Percentiles rank a stretch among this genome's conserved stretches.
phyloP scores from a whole-genome alignment of 2,113 vertebrate genomes.

The Pedetes capensis region DNA sequence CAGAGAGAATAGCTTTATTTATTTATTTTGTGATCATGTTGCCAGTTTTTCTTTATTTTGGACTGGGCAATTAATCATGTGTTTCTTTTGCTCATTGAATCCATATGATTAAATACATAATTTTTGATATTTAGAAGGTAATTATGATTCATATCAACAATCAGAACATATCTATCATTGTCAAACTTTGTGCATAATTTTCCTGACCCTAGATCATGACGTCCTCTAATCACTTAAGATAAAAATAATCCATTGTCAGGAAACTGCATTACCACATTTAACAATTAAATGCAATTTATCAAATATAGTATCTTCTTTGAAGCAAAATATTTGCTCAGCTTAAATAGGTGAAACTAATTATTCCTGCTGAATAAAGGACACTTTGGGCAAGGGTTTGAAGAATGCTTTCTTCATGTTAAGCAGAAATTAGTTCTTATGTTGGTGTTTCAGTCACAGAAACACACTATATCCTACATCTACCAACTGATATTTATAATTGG shows the following conservation, averaged over 20 bases:
- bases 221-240: slow-evolving; percentile 35
- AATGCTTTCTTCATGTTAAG: slow-evolving; percentile 63
- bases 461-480: background rate
- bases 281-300: slow-evolving; percentile 80
- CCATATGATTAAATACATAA: slow-evolving; percentile 46
- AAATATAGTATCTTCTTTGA: slow-evolving; percentile 81
- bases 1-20: slow-evolving; percentile 35
- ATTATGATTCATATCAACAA: slow-evolving; percentile 49
- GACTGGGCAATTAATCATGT: background rate
- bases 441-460: slow-evolving; percentile 32
- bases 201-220: slow-evolving; percentile 45
- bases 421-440: slow-evolving; percentile 63
- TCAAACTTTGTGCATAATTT: slow-evolving; percentile 65
- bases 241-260: slow-evolving; percentile 35
- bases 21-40: slow-evolving; percentile 53
- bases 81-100: slow-evolving; percentile 59
- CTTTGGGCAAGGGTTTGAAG: slow-evolving; percentile 64
- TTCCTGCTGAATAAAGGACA: slow-evolving; percentile 74
- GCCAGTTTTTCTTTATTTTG: slow-evolving; percentile 25
- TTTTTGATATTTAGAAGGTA: slow-evolving; percentile 31
- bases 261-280: slow-evolving; percentile 75
- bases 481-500: background rate
- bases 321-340: slow-evolving; percentile 77
- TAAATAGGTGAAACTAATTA: slow-evolving; percentile 81
- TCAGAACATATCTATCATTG: slow-evolving; percentile 53